Evolutionary conservation across 92 coral and sea anemone species (phyloP).

Genomic region (Paramuricea clavata): DNA sequence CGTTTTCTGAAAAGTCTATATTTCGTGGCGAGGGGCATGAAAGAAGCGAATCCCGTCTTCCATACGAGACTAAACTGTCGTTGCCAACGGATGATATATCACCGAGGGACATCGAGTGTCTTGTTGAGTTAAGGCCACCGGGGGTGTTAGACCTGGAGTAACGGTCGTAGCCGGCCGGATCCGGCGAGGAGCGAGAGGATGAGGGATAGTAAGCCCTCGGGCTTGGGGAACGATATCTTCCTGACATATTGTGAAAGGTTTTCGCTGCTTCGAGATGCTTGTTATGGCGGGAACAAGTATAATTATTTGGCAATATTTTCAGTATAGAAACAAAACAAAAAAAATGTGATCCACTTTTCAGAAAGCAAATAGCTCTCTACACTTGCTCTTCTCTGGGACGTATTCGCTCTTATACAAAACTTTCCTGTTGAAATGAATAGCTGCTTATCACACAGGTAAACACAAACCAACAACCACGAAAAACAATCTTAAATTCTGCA

Average conservation of each 20-base stretch:
- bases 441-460: too few species aligned
- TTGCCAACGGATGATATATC: conserved; percentile 9
- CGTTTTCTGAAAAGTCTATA: neutral
- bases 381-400: neutral
- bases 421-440: neutral
- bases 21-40: conserved; percentile 25
- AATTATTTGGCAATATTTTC: too few species aligned
- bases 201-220: neutral
- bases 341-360: too few species aligned
- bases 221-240: conserved; percentile 9
- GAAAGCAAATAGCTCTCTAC: neutral
- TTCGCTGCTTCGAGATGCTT: neutral
- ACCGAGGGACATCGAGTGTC: conserved; percentile 5
- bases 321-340: too few species aligned
- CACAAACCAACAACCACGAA: too few species aligned
- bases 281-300: neutral
- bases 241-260: conserved; percentile 7
- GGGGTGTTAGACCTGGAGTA: neutral
- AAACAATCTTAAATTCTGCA: too few species aligned
- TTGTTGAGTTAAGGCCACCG: neutral
- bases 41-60: neutral
- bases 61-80: neutral
- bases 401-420: neutral
- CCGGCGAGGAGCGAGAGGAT: conserved; percentile 13
- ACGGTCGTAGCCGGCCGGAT: conserved; percentile 31